phyloP scores from a whole-genome alignment of 1,140 invertebrate genomes.

The Brachionus koreanus region DNA sequence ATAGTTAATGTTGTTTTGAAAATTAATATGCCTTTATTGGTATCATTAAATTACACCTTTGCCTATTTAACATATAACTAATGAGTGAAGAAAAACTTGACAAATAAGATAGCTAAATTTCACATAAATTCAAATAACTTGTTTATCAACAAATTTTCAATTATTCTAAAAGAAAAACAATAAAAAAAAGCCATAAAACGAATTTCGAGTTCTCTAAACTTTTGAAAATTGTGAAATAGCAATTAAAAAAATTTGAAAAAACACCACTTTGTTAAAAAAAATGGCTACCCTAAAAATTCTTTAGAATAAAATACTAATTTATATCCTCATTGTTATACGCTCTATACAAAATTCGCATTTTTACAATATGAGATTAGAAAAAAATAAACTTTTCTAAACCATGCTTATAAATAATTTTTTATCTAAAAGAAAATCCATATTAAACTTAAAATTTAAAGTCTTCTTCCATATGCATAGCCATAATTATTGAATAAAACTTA shows the following conservation, averaged over 20 bases:
- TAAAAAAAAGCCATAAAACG: slow-evolving; percentile 18
- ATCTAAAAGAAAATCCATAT: background rate
- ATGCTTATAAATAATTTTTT: background rate
- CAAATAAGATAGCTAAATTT: slow-evolving; percentile 18
- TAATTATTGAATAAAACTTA: background rate
- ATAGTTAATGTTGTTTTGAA: background rate
- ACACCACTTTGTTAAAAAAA: background rate
- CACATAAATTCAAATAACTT: slow-evolving; percentile 17
- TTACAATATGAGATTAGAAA: background rate
- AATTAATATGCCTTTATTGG: background rate
- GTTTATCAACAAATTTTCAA: background rate
- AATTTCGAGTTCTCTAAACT: slow-evolving; percentile 27
- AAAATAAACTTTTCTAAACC: background rate
- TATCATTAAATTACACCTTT: background rate
- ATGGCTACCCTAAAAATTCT: background rate
- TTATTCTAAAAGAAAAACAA: slow-evolving; percentile 1
- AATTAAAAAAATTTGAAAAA: background rate
- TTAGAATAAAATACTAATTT: background rate
- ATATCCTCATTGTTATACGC: background rate
- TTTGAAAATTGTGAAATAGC: background rate
- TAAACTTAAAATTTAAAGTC: background rate
- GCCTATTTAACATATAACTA: background rate
- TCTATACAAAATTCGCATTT: background rate
- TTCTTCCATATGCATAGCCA: background rate
- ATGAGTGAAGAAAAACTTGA: background rate